phyloP scores from a whole-genome alignment of 2,113 vertebrate species.

The Rhizomys pruinosus region DNA sequence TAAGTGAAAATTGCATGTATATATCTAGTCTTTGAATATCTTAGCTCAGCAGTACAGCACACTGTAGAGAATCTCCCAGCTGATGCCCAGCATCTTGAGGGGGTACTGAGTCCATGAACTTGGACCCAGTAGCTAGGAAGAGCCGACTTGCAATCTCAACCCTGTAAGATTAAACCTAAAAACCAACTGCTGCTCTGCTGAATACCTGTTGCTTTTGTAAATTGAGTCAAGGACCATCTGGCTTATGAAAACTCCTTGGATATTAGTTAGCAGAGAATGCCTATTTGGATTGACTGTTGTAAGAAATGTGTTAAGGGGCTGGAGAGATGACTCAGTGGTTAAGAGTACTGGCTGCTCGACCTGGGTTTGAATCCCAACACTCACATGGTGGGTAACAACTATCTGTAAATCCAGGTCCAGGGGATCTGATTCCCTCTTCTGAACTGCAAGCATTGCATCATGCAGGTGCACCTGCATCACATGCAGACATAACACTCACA shows the following conservation, averaged over 20 bases:
- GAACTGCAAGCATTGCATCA: too few relatives aligned
- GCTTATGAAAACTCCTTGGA: neutral
- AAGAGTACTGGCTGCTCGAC: too few relatives aligned
- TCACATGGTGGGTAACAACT: too few relatives aligned
- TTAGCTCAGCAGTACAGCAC: neutral
- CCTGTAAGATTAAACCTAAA: neutral
- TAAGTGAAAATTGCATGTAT: neutral
- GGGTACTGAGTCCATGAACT: neutral
- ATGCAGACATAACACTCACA: too few relatives aligned
- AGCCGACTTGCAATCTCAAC: neutral
- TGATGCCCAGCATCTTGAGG: neutral
- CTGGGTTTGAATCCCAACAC: too few relatives aligned
- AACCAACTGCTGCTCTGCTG: neutral
- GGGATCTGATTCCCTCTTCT: too few relatives aligned
- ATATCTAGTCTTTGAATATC: rapidly evolving
- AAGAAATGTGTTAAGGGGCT: neutral
- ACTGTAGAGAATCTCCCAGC: neutral
- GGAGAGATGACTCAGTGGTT: too few relatives aligned
- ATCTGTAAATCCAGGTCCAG: too few relatives aligned
- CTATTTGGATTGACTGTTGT: neutral
- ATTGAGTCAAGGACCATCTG: neutral
- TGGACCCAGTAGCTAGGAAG: neutral
- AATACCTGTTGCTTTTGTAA: neutral
- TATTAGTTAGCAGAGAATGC: neutral
- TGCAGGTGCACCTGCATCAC: too few relatives aligned